Evolutionary conservation across 2,888 invertebrate genomes (phyloP).

Genomic region (Julus scanicus): DNA sequence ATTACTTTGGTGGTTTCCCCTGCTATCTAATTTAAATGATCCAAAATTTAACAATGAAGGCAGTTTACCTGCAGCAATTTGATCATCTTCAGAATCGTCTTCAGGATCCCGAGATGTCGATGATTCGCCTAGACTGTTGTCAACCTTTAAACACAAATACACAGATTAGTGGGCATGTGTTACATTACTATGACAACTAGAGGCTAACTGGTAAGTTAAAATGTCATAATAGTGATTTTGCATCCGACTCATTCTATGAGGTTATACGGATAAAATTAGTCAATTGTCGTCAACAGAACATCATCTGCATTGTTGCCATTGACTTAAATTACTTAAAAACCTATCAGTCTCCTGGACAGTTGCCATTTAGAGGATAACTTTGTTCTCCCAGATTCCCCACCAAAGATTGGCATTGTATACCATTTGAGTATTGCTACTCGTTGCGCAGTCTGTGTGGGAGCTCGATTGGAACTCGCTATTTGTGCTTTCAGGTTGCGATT

Average conservation of each 20-base stretch:
- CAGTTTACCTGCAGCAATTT: not conserved
- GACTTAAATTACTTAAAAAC: no score
- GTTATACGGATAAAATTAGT: no score
- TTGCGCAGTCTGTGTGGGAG: not conserved
- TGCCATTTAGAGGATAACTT: no score
- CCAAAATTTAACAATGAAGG: not conserved
- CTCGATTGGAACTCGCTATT: not conserved
- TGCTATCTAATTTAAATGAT: not conserved
- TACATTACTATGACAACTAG: not conserved
- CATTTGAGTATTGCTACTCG: not conserved
- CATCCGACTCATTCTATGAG: no score
- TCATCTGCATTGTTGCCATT: no score
- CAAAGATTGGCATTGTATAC: not conserved
- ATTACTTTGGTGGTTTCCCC: not conserved
- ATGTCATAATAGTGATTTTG: no score
- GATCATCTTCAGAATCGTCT: not conserved
- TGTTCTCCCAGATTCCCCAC: no score
- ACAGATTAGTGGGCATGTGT: not conserved
- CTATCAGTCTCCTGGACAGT: no score
- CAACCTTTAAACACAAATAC: not conserved
- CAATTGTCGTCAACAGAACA: no score
- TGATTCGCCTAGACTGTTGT: not conserved
- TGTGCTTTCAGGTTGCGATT: not conserved
- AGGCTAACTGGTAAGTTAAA: not conserved
- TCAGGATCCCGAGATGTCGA: not conserved